These are phyloP conservation scores for Toxotes jaculatrix DNA, from an alignment of 2,113 vertebrate species.

Conservation along the genomic window DNA sequence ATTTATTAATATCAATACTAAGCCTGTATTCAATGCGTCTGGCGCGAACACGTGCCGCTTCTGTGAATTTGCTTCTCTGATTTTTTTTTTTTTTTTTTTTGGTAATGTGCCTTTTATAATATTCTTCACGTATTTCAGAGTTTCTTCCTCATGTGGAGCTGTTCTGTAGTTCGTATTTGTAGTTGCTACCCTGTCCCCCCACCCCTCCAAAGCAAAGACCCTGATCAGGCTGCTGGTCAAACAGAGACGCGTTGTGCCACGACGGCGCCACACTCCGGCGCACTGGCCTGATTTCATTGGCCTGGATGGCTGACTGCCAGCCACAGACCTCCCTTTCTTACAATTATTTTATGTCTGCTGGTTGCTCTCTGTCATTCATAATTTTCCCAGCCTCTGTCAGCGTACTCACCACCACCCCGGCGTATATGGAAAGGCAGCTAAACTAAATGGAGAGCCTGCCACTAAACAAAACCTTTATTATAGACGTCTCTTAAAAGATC, in stretches of 20 bases:
- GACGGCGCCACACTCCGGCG: not conserved
- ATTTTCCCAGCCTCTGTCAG: too few relatives aligned
- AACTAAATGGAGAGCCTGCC: not conserved
- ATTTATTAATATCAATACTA: not conserved
- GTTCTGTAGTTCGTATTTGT: too few relatives aligned
- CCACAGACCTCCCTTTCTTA: not conserved
- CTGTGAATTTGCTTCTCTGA: not conserved
- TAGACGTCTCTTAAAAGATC: not conserved
- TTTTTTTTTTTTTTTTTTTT: too few relatives aligned
- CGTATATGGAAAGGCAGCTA: too few relatives aligned
- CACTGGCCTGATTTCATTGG: constrained; percentile 8
- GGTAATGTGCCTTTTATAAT: not conserved
- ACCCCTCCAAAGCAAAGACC: not conserved
- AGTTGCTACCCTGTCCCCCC: not conserved
- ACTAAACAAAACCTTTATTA: not conserved
- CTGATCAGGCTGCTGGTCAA: not conserved
- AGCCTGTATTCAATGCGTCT: not conserved
- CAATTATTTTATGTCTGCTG: not conserved
- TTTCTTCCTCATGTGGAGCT: not conserved
- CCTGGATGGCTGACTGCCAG: not conserved
- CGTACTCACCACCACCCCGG: too few relatives aligned
- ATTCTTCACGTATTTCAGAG: not conserved
- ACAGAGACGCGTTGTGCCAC: not conserved
- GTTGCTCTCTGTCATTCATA: not conserved
- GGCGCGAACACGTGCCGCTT: not conserved